Evolutionary conservation across 2,113 vertebrate species (phyloP).

Genomic region (Nycticebus coucang): DNA sequence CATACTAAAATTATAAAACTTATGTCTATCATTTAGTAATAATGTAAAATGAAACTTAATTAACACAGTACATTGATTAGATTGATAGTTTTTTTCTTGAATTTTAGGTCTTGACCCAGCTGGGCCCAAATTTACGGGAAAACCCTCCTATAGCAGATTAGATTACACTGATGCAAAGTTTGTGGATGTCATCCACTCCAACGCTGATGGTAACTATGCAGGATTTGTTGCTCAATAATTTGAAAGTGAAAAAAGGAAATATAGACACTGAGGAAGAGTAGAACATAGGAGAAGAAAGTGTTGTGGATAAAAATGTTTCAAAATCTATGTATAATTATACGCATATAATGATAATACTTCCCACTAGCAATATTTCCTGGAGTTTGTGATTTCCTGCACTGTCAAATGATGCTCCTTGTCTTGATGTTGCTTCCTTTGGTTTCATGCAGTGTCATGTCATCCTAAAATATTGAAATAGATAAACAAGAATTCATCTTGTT

Average conservation of each 20-base stretch:
- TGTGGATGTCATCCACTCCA: conserved; percentile 96
- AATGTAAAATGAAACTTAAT: neutral
- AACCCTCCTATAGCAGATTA: conserved; percentile 85
- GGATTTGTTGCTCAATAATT: neutral
- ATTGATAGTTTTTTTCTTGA: conserved; percentile 43
- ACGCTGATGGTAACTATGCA: conserved; percentile 88
- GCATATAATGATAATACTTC: neutral
- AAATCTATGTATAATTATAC: neutral
- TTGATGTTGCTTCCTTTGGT: neutral
- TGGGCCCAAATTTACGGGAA: conserved; percentile 91
- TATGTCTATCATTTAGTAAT: conserved; percentile 26
- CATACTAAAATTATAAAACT: neutral
- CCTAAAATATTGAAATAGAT: neutral
- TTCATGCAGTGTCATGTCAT: neutral
- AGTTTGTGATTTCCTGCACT: neutral
- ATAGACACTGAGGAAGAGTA: neutral
- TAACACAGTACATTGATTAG: neutral
- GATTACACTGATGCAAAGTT: conserved; percentile 92
- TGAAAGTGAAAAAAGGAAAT: neutral
- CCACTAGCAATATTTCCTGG: neutral
- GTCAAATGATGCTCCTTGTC: neutral
- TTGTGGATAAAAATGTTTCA: neutral
- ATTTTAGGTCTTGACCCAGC: conserved; percentile 94
- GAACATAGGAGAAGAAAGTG: neutral
- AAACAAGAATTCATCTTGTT: neutral